Evolutionary conservation across 2,888 invertebrate species (phyloP), one percentile per base, ranked within the genome.

Genomic region (Rosalia funebris): DNA sequence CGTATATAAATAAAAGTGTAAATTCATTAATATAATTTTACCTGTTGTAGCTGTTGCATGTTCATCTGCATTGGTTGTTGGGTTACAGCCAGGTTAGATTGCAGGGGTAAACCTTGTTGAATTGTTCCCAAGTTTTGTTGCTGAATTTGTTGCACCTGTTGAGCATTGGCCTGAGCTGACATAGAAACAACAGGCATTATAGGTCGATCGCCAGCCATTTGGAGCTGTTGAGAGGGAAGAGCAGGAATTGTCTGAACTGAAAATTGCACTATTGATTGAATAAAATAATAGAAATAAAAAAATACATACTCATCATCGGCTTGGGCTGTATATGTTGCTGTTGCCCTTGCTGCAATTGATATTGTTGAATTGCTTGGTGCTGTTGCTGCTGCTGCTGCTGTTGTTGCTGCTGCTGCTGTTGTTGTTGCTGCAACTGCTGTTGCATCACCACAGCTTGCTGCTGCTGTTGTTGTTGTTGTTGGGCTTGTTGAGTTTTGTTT

Each of bases 121-220:
- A 87, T 80, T 1, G 82, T 75, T 77, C 84, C 83, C 0, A 61
- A 15, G 19, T 57, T 85, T 10, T 85, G 83, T 57, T 86, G 83
- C 2, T 84, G 83, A 67, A 86, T 85, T 19, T 86, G 86, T 77
- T 87, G 83, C 12, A 84, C 79, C 79, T 86, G 84, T 0, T 84
- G 83, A 41, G 84, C 73, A 1, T 83, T 78, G 55, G 84, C 84
- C 1, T 84, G 77, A 1, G 79, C 80, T 1, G 82, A 78, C 81
- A 89, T 88, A 0, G 89, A 88, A 0, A 89, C 89, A 0, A 89
- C 89, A 0, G 89, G 89, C 83, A 89, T 83, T 0, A 87, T 84
- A 0, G 85, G 85, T 57, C 87, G 83, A 39, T 85, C 84, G 14
- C 82, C 82, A 60, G 81, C 78, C 66, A 81, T 80, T 66, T 82